phyloP scores from a whole-genome alignment of 1,140 invertebrate species.

The Glomeris maerens region DNA sequence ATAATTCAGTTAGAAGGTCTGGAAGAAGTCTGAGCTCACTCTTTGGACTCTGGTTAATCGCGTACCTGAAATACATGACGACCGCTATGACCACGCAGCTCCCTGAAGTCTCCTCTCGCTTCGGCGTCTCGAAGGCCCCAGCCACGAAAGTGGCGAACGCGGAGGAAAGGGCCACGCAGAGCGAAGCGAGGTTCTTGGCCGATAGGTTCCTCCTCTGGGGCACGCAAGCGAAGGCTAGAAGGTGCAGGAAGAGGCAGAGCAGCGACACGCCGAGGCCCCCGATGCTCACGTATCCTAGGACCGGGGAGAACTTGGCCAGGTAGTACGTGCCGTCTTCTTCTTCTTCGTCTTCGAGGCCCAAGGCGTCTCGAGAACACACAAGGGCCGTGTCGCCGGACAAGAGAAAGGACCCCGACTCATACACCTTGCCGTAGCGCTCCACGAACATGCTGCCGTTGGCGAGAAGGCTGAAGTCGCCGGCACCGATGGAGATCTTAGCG shows the following conservation, averaged over 20 bases:
- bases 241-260: conserved; percentile 34
- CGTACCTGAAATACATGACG: not conserved
- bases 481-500: not conserved
- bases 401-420: not conserved
- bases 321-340: not conserved
- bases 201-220: conserved; percentile 37
- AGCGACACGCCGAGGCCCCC: conserved; percentile 35
- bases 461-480: not conserved
- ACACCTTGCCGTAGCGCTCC: not conserved
- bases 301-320: conserved; percentile 26
- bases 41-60: too few species aligned
- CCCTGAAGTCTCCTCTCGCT: too few species aligned
- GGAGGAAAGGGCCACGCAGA: conserved; percentile 33
- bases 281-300: conserved; percentile 34
- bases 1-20: too few species aligned
- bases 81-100: not conserved
- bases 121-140: conserved; percentile 31
- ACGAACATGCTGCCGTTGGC: not conserved
- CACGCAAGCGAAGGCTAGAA: conserved; percentile 32
- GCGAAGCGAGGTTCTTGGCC: conserved; percentile 37
- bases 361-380: too few species aligned
- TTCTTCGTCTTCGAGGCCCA: too few species aligned
- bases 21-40: too few species aligned
- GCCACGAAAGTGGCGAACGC: conserved; percentile 36
- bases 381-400: too few species aligned